Base-by-base conservation (phyloP, 2,113 vertebrate genomes). In the Scartelaos histophorus region DNA sequence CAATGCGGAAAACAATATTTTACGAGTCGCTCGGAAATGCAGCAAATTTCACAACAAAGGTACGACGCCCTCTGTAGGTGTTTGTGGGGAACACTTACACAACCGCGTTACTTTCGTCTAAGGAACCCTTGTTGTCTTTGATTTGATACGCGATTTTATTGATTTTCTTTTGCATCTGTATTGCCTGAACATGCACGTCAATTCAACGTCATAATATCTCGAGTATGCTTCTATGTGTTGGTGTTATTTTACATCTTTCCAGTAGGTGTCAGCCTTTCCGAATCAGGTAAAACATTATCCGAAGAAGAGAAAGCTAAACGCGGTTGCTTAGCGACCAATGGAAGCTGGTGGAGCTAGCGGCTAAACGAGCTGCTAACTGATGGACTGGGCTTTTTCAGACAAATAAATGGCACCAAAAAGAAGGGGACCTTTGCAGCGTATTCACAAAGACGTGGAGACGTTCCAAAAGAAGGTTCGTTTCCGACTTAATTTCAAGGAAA, bases 361-460 rank as follows among this genome's bases (percentile, higher is more conserved):
- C 64, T 34, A 56, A 46, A 0, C 0, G 1, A 21, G 10, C 3
- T 13, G 74, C 76, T 81, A 67, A 54, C 29, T n/a, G 45, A 73
- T 35, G 25, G 16, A 61, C 4, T 15, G 34, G 47, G 6, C 19
- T 0, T 7, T 7, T 58, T 2, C n/a, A 53, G 76, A 57, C 13
- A 13, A 6, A n/a, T 69, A 79, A 67, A 93, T 93, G 92, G 79
- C 91, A 22, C 83, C 74, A 0, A 93, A 88, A 76, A 87, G 88
- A 80, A 90, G 75, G 75, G 91, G 91, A 67, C 81, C 89, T 2
- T 72, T 94, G 54, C 93, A 91, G 25, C 82, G 85, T 11, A 61
- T 84, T 5, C 89, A 91, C 62, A 85, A 81, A 77, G 91, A 93
- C 22, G 89, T 85, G 22, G 93, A 91, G 66, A 88, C 82, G 11